These are phyloP conservation scores for Pammene aurita DNA, from an alignment of 2,888 invertebrate genomes.

Conservation along the genomic window DNA sequence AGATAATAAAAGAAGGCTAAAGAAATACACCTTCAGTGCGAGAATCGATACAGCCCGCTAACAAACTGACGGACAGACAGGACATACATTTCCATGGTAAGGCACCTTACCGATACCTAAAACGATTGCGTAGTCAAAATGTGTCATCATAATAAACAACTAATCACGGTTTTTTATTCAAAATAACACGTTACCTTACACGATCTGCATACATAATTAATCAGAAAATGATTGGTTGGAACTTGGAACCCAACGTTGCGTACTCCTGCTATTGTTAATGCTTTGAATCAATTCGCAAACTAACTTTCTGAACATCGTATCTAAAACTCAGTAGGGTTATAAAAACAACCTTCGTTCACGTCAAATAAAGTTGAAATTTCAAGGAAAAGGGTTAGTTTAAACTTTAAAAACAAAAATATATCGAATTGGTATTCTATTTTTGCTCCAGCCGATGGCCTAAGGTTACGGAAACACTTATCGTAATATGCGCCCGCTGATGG, in stretches of 20 bases:
- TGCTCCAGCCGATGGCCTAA: slow-evolving; percentile 7
- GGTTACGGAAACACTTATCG: slow-evolving; percentile 9
- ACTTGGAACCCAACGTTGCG: slow-evolving; percentile 20
- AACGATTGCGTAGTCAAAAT: slow-evolving; percentile 6
- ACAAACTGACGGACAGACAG: no score
- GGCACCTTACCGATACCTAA: no score
- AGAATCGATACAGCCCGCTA: neutral
- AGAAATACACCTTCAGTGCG: no score
- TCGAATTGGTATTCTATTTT: slow-evolving; percentile 38
- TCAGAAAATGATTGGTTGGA: neutral
- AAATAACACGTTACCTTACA: slow-evolving; percentile 1
- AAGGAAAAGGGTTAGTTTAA: no score
- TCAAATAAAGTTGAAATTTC: neutral
- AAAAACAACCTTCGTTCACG: neutral
- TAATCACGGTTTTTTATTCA: slow-evolving; percentile 15
- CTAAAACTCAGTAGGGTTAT: neutral
- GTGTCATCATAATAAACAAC: slow-evolving; percentile 13
- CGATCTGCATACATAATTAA: slow-evolving; percentile 33
- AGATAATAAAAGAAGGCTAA: no score
- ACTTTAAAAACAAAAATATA: neutral
- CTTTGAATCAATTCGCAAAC: slow-evolving; percentile 17
- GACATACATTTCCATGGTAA: neutral
- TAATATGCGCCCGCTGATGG: neutral
- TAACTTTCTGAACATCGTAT: slow-evolving; percentile 13
- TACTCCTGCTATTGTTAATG: slow-evolving; percentile 32